Conservation (phyloP, 2,113 vertebrate genomes). For the Mesitornis unicolor region DNA sequence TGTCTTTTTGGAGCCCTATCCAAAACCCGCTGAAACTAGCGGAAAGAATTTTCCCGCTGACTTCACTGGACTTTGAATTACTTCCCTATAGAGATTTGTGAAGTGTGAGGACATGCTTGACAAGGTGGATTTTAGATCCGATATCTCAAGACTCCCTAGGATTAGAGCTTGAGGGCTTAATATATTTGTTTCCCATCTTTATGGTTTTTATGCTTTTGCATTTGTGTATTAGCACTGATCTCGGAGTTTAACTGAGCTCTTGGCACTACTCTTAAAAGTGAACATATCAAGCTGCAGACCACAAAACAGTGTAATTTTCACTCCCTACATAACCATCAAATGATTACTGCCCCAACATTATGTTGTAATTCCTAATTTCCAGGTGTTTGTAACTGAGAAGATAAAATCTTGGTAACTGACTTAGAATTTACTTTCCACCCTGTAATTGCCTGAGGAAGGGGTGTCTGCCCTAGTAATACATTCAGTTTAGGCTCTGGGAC, state of each 20-base stretch:
- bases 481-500: not conserved
- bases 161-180: not conserved
- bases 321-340: conserved; percentile 3
- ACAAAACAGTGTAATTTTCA: conserved; percentile 14
- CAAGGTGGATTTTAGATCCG: conserved; percentile 18
- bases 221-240: not conserved
- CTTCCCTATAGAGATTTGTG: not conserved
- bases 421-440: conserved; percentile 26
- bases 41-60: not conserved
- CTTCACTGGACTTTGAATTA: conserved; percentile 8
- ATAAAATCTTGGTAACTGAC: conserved; percentile 55
- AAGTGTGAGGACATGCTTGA: not conserved
- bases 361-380: conserved; percentile 60
- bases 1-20: not conserved
- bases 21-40: not conserved
- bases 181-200: not conserved
- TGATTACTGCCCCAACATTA: conserved; percentile 25
- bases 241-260: not conserved
- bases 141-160: not conserved
- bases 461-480: not conserved
- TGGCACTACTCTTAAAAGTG: not conserved
- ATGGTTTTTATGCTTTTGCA: not conserved
- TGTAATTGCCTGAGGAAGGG: conserved; percentile 11
- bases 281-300: not conserved
- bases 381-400: conserved; percentile 54